These are phyloP conservation scores for Drosophila repleta DNA, from an alignment of 1,140 invertebrate genomes.

Conservation along the genomic window DNA sequence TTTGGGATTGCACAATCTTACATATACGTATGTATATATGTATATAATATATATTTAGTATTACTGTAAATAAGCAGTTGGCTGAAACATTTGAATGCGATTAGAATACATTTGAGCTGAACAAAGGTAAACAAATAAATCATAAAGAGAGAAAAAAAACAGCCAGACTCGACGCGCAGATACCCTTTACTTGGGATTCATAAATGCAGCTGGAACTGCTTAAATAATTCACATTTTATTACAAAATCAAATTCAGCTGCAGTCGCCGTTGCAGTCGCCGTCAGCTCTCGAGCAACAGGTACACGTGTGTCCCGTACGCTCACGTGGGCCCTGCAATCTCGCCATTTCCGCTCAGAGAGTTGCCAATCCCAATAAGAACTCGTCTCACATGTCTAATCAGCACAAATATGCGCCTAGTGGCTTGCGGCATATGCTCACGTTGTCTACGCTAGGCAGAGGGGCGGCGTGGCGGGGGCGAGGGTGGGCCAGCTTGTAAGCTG, in stretches of 20 bases:
- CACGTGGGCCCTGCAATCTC: slow-evolving; percentile 59
- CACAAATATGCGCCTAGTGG: slow-evolving; percentile 20
- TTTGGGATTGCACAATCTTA: too few species aligned
- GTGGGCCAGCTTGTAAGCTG: not conserved
- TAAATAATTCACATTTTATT: too few species aligned
- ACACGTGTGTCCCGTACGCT: slow-evolving; percentile 55
- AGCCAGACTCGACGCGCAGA: too few species aligned
- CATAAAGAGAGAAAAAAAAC: too few species aligned
- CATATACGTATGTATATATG: too few species aligned
- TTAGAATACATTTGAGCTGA: too few species aligned
- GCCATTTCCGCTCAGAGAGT: slow-evolving; percentile 17
- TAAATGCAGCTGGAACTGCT: too few species aligned
- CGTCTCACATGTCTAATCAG: slow-evolving; percentile 35
- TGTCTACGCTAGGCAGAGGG: not conserved
- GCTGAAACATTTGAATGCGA: too few species aligned
- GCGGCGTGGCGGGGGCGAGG: not conserved
- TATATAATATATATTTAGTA: too few species aligned
- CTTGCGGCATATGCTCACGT: slow-evolving; percentile 3
- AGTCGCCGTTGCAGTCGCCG: not conserved
- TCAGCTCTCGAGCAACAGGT: slow-evolving; percentile 17
- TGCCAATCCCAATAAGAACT: not conserved
- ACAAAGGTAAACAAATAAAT: too few species aligned
- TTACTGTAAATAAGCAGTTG: too few species aligned
- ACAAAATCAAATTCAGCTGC: not conserved
- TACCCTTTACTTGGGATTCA: too few species aligned